These are phyloP conservation scores for Brachionus rubens DNA, from an alignment of 1,140 invertebrate species.

Conservation along the genomic window DNA sequence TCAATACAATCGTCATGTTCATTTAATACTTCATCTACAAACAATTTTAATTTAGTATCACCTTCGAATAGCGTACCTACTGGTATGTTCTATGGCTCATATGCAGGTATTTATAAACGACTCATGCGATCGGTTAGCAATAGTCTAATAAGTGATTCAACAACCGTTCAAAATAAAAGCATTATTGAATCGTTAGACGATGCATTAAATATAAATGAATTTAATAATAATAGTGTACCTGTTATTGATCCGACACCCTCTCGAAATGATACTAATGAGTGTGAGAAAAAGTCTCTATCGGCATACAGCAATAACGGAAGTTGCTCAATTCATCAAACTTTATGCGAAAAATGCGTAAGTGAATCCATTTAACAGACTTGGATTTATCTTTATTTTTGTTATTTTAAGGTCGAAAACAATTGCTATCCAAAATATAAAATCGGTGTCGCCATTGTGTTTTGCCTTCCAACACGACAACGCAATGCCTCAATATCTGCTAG, in stretches of 20 bases:
- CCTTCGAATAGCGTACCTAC: neutral
- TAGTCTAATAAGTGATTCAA: conserved; percentile 33
- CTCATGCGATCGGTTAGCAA: conserved; percentile 43
- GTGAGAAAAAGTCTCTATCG: neutral
- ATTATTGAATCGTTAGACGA: conserved; percentile 1
- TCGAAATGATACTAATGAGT: neutral
- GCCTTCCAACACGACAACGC: neutral
- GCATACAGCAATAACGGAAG: conserved; percentile 4
- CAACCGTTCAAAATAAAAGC: neutral
- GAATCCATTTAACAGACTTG: neutral
- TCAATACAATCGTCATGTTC: conserved; percentile 3
- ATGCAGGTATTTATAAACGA: conserved; percentile 33
- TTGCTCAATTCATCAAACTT: neutral
- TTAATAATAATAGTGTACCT: no score
- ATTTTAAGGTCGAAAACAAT: neutral
- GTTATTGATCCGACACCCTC: neutral
- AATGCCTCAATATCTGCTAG: neutral
- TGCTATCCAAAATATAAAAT: conserved; percentile 26
- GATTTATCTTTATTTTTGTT: no score
- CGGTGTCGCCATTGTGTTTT: conserved; percentile 1
- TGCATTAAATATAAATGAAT: neutral
- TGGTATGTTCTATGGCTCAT: conserved; percentile 6
- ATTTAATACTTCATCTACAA: no score
- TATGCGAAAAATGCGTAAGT: conserved; percentile 29
- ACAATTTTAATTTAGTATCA: neutral